phyloP scores from a whole-genome alignment of 2,797 vertebrate species.

The Pyrrhura leucotis region DNA sequence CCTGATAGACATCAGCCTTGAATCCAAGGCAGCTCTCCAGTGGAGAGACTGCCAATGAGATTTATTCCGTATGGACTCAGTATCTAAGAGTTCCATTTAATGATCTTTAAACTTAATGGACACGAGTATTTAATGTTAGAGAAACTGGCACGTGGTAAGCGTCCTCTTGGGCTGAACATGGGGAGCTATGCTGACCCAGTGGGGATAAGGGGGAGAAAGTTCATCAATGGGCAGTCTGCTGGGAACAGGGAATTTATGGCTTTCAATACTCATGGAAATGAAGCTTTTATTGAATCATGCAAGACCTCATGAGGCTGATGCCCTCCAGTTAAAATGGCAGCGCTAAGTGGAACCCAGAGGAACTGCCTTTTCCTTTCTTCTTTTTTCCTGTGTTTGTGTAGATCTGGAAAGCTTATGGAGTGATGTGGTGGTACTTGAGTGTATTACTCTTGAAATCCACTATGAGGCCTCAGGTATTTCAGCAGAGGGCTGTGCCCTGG shows the following conservation, averaged over 20 bases:
- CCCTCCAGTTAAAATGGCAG: background rate
- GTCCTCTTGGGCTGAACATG: background rate
- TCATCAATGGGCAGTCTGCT: background rate
- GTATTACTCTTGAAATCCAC: background rate
- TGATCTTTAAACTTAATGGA: constrained; percentile 48
- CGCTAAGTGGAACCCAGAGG: background rate
- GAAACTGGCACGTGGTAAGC: background rate
- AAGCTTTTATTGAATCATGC: background rate
- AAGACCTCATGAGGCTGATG: background rate
- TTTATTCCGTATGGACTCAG: constrained; percentile 2
- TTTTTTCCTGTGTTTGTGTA: background rate
- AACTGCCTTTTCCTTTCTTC: background rate
- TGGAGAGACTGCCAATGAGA: constrained; percentile 28
- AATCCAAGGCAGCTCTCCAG: constrained; percentile 25
- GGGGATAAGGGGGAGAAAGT: background rate
- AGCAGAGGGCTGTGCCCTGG: background rate
- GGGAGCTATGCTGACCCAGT: background rate
- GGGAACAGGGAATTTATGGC: background rate
- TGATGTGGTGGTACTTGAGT: background rate
- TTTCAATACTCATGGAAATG: background rate
- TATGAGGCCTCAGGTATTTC: background rate
- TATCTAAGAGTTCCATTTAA: constrained; percentile 48
- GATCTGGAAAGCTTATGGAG: background rate
- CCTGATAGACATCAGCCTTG: constrained; percentile 13
- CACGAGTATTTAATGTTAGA: constrained; percentile 3